A percentile compares a stretch with the other conserved stretches of the same genome.
phyloP scores from a whole-genome alignment of 2,113 vertebrate genomes.

The Tympanuchus pallidicinctus region DNA sequence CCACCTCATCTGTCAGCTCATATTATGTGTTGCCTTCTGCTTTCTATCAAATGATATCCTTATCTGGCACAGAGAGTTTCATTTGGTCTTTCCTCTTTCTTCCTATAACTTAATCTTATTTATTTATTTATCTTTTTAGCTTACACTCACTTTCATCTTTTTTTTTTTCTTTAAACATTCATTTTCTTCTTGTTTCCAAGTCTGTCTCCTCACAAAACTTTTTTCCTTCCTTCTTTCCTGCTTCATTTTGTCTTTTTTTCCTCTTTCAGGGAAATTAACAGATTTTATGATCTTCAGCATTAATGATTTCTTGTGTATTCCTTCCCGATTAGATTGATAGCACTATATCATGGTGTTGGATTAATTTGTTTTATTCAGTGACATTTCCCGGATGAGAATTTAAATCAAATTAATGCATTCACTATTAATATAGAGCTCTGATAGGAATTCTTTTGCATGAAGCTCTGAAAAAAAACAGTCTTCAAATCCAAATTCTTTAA shows the following conservation, averaged over 20 bases:
- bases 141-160: background rate
- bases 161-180: background rate
- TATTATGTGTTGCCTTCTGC: background rate
- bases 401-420: conserved; percentile 3
- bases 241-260: background rate
- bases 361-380: conserved; percentile 24
- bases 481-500: conserved; percentile 17
- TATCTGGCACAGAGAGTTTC: background rate
- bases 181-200: background rate
- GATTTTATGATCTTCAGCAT: background rate
- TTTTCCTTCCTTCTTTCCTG: background rate
- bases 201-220: background rate
- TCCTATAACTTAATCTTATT: background rate
- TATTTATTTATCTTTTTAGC: background rate
- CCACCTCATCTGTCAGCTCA: background rate
- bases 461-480: background rate
- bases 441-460: background rate
- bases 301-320: background rate
- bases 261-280: background rate
- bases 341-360: background rate
- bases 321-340: background rate
- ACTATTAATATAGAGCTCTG: conserved; percentile 14
- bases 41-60: background rate
- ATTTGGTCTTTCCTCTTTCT: background rate
- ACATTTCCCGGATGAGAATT: conserved; percentile 37